Conservation (phyloP, 2,888 invertebrate species). For the Oscheius sp. region DNA sequence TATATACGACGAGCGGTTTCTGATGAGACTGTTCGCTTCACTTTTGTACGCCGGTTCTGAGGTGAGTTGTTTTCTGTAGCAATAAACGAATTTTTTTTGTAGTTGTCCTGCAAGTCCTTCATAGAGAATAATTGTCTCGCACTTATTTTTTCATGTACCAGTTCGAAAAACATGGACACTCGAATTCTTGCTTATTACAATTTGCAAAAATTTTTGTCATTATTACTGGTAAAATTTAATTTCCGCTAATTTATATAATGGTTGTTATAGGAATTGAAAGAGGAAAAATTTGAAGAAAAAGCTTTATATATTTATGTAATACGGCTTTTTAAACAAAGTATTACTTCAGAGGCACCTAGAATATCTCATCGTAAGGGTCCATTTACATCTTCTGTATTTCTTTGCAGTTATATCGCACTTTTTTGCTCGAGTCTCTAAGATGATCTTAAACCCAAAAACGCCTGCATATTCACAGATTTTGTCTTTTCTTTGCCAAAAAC, state of each 20-base stretch:
- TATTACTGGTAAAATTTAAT: slow-evolving; percentile 40
- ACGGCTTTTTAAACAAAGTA: slow-evolving; percentile 60
- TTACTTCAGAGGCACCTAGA: slow-evolving; percentile 47
- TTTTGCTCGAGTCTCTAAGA: slow-evolving; percentile 81
- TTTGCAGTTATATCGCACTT: slow-evolving; percentile 79
- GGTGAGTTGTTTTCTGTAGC: slow-evolving; percentile 38
- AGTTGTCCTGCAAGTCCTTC: slow-evolving; percentile 59
- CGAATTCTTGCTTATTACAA: slow-evolving; percentile 54
- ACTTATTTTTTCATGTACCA: slow-evolving; percentile 58
- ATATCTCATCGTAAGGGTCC: slow-evolving; percentile 50
- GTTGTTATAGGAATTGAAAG: slow-evolving; percentile 46
- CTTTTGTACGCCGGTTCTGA: slow-evolving; percentile 54
- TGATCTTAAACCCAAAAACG: slow-evolving; percentile 85
- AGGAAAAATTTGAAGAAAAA: slow-evolving; percentile 61
- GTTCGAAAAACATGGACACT: slow-evolving; percentile 45
- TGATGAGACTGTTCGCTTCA: slow-evolving; percentile 54
- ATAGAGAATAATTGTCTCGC: slow-evolving; percentile 59
- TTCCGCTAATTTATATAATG: not conserved
- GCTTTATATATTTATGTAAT: slow-evolving; percentile 54
- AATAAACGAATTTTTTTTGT: not conserved
- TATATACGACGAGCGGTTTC: slow-evolving; percentile 50
- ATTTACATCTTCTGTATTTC: slow-evolving; percentile 6
- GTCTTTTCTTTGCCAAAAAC: slow-evolving; percentile 84
- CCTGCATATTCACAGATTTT: slow-evolving; percentile 79
- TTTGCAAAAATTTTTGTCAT: slow-evolving; percentile 56